Conservation (phyloP, 2,797 vertebrate genomes). For the Myotis findleyi region DNA sequence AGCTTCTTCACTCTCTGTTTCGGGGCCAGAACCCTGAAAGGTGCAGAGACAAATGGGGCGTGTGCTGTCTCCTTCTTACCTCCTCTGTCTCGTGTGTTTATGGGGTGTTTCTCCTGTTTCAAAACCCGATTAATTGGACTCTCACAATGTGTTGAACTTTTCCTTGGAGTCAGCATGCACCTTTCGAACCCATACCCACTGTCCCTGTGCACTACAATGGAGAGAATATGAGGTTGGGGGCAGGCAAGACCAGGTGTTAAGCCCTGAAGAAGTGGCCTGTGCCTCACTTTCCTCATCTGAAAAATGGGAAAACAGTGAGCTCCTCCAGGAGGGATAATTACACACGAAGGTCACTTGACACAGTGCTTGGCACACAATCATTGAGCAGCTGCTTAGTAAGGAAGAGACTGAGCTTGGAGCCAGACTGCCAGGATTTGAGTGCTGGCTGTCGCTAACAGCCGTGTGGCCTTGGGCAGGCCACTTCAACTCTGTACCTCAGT, state of each 20-base stretch:
- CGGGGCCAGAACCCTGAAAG: not conserved
- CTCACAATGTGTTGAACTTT: not conserved
- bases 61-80: accelerated
- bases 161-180: not conserved
- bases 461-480: not conserved
- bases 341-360: not conserved
- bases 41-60: not conserved
- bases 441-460: not conserved
- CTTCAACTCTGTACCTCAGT: not conserved
- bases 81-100: not conserved
- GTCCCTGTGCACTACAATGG: not conserved
- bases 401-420: not conserved
- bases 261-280: not conserved
- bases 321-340: not conserved
- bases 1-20: not conserved
- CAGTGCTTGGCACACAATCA: not conserved
- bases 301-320: not conserved
- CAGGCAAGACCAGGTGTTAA: not conserved
- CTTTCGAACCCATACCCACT: not conserved
- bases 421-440: not conserved
- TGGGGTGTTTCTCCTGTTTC: not conserved
- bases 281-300: conserved; percentile 12
- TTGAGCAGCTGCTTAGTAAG: not conserved
- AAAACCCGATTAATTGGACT: not conserved
- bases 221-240: not conserved